These are phyloP conservation scores for Trichonephila inaurata DNA, from an alignment of 1,140 invertebrate species.

Conservation along the genomic window DNA sequence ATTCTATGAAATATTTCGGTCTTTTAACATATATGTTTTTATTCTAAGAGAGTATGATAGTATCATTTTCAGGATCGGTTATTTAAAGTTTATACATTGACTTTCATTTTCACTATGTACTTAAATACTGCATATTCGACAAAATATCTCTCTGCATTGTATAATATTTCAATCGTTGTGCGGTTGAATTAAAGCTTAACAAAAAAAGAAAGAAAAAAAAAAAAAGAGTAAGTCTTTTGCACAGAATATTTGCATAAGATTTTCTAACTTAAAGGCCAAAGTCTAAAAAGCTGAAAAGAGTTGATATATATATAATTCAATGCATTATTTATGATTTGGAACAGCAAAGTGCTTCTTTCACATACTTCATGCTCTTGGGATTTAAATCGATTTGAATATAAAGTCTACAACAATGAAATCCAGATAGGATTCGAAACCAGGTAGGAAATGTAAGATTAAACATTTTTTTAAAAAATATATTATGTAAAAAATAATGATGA, in stretches of 20 bases:
- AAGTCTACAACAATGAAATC: neutral
- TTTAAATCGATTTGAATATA: neutral
- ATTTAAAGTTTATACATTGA: too few relatives aligned
- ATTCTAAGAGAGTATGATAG: too few relatives aligned
- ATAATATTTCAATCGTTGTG: neutral
- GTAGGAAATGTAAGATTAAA: neutral
- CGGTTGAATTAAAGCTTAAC: neutral
- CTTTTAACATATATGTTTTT: too few relatives aligned
- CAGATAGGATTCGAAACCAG: neutral
- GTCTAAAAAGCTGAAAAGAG: neutral
- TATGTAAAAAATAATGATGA: neutral
- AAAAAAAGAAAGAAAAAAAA: neutral
- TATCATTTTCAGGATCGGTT: too few relatives aligned
- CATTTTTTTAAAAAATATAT: neutral
- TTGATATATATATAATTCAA: neutral
- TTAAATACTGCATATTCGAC: too few relatives aligned
- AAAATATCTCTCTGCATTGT: neutral
- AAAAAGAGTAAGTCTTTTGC: neutral
- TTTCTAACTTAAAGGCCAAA: neutral
- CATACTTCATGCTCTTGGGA: neutral
- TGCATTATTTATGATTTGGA: neutral
- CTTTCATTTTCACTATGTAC: too few relatives aligned
- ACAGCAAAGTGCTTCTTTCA: neutral
- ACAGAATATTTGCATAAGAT: neutral
- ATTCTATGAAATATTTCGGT: too few relatives aligned